These are phyloP conservation scores for Thrips palmi DNA, from an alignment of 1,140 invertebrate genomes.

Conservation along the genomic window DNA sequence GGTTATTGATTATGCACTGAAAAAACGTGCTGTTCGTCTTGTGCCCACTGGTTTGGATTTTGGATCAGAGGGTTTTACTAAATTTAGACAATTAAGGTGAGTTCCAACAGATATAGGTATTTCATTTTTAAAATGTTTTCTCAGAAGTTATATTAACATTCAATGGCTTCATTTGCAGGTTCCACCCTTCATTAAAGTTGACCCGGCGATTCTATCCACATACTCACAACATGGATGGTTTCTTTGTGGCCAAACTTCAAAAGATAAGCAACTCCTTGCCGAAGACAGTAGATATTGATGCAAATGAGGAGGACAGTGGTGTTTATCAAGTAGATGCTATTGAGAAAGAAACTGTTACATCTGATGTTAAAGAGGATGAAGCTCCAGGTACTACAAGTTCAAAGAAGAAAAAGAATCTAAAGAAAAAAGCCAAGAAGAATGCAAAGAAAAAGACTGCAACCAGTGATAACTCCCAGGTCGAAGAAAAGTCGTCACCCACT, in stretches of 20 bases:
- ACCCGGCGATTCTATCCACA: conserved; percentile 92
- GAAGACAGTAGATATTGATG: too few relatives aligned
- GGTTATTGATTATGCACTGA: conserved; percentile 91
- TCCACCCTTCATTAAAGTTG: conserved; percentile 82
- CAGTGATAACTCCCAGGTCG: too few relatives aligned
- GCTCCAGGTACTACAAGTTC: too few relatives aligned
- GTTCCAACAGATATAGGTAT: background rate
- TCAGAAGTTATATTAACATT: background rate
- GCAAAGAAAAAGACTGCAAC: too few relatives aligned
- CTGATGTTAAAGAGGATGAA: too few relatives aligned
- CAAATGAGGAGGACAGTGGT: too few relatives aligned
- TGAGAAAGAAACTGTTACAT: too few relatives aligned
- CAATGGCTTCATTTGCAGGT: conserved; percentile 38
- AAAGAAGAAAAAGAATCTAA: too few relatives aligned
- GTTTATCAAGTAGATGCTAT: too few relatives aligned
- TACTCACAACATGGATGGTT: conserved; percentile 97
- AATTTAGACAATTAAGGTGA: conserved; percentile 66
- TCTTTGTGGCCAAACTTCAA: conserved; percentile 97
- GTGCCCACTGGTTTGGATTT: conserved; percentile 88
- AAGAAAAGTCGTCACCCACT: too few relatives aligned
- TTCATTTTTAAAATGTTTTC: background rate
- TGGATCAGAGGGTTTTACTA: conserved; percentile 86
- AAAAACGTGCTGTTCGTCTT: conserved; percentile 84
- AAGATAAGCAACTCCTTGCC: conserved; percentile 80
- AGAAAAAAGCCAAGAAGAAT: too few relatives aligned